Conservation (phyloP, 2,113 vertebrate genomes). For the Larimichthys crocea region DNA sequence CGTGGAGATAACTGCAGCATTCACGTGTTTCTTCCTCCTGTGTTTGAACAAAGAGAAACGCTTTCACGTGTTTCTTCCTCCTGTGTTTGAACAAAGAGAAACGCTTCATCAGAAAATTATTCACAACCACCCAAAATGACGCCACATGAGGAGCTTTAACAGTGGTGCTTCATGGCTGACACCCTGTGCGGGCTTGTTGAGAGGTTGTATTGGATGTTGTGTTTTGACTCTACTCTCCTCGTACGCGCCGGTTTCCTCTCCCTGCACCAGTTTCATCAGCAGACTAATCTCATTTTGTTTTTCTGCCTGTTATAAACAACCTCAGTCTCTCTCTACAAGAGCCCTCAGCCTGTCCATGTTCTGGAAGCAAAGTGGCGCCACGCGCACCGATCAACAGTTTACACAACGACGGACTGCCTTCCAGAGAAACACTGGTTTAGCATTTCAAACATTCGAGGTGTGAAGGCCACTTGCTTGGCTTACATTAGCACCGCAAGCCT, state of each 20-base stretch:
- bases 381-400: conserved; percentile 32
- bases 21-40: not conserved
- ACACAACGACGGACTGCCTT: conserved; percentile 16
- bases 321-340: conserved; percentile 14
- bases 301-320: not conserved
- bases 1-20: not conserved
- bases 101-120: conserved; percentile 12
- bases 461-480: not conserved
- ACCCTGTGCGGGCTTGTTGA: not conserved
- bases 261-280: not conserved
- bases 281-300: not conserved
- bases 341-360: conserved; percentile 20
- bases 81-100: not conserved
- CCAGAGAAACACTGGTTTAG: conserved; percentile 9
- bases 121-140: conserved; percentile 13
- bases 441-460: conserved; percentile 6
- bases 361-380: conserved; percentile 15
- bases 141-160: not conserved
- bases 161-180: conserved; percentile 63
- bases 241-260: not conserved
- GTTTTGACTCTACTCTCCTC: conserved; percentile 11
- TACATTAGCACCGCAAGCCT: not conserved
- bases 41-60: not conserved
- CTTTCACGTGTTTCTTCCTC: not conserved
- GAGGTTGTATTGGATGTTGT: not conserved